Percentiles rank a stretch among this genome's conserved stretches.
These are phyloP conservation scores for Pachliopta kotzebuea DNA, from an alignment of 2,888 invertebrate genomes.

Conservation along the genomic window DNA sequence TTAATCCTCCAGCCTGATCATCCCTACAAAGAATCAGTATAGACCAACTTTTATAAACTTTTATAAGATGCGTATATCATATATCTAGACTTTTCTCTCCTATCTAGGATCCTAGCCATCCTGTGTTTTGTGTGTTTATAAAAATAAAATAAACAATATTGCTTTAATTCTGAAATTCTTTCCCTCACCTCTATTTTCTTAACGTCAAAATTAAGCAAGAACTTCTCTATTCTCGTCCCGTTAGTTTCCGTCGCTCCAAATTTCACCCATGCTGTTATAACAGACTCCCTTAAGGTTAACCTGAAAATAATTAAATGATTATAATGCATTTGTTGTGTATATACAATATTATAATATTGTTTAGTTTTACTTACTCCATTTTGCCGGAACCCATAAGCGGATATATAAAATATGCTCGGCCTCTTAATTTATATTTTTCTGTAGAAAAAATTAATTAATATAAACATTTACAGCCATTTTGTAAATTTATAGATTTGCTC, in stretches of 20 bases:
- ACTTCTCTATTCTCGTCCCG: conserved; percentile 16
- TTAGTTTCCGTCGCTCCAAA: conserved; percentile 10
- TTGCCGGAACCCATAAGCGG: conserved; percentile 22
- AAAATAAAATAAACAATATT: no score
- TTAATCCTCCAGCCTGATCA: no score
- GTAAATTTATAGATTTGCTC: no score
- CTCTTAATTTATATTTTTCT: conserved; percentile 26
- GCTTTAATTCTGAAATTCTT: not conserved
- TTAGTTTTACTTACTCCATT: conserved; percentile 22
- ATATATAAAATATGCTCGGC: conserved; percentile 24
- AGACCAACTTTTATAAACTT: no score
- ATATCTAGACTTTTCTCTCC: no score
- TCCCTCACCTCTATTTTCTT: conserved; percentile 22
- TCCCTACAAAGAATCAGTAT: no score
- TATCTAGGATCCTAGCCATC: no score
- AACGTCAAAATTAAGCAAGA: conserved; percentile 19
- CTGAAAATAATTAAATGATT: conserved; percentile 9
- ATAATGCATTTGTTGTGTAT: not conserved
- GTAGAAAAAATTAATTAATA: conserved; percentile 4
- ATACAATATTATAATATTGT: not conserved
- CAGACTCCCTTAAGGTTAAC: conserved; percentile 15
- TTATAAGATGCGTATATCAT: no score
- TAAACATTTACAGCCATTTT: not conserved
- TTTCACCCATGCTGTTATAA: conserved; percentile 9
- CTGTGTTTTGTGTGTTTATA: no score